Conservation (phyloP, 2,888 invertebrate genomes). For the Timandra comae region DNA sequence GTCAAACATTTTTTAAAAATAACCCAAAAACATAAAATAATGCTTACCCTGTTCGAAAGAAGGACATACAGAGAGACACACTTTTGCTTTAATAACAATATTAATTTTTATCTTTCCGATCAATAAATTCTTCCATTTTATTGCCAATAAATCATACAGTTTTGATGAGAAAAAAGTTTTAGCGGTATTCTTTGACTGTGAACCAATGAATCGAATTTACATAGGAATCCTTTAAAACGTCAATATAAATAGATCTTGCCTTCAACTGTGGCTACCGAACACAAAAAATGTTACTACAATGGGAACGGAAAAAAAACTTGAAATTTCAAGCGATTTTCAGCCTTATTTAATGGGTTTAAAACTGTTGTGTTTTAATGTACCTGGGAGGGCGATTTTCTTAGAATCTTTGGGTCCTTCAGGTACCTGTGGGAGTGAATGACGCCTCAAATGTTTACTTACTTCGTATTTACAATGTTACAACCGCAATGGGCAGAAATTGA, state of each 20-base stretch:
- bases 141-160: conserved; percentile 32
- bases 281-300: conserved; percentile 34
- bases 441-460: conserved; percentile 23
- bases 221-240: conserved; percentile 52
- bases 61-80: no score
- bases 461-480: conserved; percentile 25
- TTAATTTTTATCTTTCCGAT: no score
- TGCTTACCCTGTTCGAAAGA: no score
- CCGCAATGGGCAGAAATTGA: conserved; percentile 19
- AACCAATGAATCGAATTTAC: conserved; percentile 43
- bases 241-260: conserved; percentile 49
- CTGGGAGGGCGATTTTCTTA: conserved; percentile 16
- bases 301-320: conserved; percentile 10
- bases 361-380: conserved; percentile 5
- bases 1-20: no score
- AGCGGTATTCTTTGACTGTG: conserved; percentile 42
- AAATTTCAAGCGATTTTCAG: conserved; percentile 6
- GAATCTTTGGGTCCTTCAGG: conserved; percentile 20
- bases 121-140: no score
- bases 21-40: no score
- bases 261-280: conserved; percentile 43
- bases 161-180: conserved; percentile 25
- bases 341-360: conserved; percentile 11
- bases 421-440: conserved; percentile 30
- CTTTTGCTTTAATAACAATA: no score